Evolutionary conservation across 2,797 vertebrate species (phyloP), one percentile per base, ranked within the genome.

Genomic region (Gouania willdenowi): DNA sequence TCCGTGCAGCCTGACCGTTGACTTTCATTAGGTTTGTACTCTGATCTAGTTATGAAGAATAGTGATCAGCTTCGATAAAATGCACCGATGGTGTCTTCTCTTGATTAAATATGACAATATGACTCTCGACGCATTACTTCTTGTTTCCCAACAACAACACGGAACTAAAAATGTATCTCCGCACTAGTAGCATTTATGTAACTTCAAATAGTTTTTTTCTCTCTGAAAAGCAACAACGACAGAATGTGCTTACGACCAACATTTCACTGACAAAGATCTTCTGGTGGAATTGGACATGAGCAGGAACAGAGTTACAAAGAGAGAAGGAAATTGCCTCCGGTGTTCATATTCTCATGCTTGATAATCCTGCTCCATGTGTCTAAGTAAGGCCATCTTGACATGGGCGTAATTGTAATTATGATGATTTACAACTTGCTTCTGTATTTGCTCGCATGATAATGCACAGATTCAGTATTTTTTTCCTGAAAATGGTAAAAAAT

Each of bases 351-450:
- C 43, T 53, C 38, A 40, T 54, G 58, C 76, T 52, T 75, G 48
- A 50, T 71, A 49, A 61, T 69, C 42, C 48, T n/a, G 12, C 33
- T 39, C 57, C 39, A 21, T 73, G 57, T 49, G 40, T 59, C 59
- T 75, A 55, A 70, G 52, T 13, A 40, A 68, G 60, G 30, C 46
- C 70, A 26, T 65, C 63, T 32, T 46, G 52, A 79, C 56, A 65
- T 70, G 75, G 55, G 56, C 29, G 50, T 76, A 62, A 54, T 71
- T 26, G 32, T 82, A 78, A 82, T 82, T 66, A 75, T 25, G 46
- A 19, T 75, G 69, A 82, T 81, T 81, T 78, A 76, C 40, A 24
- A 77, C 66, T 71, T 5, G 52, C 81, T 71, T 68, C 53, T 74
- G 31, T 44, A 58, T 67, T 75, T 75, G 51, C 40, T 33, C 18